Evolutionary conservation across 2,797 vertebrate species (phyloP).

Genomic region (Characodon lateralis): DNA sequence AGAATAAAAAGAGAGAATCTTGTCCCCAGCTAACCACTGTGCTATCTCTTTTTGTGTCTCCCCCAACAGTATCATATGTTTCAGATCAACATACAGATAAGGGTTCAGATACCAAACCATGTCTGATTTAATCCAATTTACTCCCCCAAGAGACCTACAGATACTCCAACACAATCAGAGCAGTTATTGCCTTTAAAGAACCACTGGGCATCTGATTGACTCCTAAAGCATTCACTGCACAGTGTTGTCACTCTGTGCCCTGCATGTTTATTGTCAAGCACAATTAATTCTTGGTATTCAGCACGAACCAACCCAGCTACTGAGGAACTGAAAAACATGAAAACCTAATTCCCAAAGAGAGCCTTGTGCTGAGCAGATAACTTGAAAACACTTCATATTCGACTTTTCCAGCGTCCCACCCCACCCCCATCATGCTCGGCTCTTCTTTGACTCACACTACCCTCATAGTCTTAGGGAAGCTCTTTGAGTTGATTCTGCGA

Average conservation of each 20-base stretch:
- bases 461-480: constrained; percentile 18
- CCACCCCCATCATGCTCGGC: constrained; percentile 42
- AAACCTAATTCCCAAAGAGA: constrained; percentile 76
- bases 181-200: constrained; percentile 31
- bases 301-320: constrained; percentile 56
- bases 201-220: constrained; percentile 35
- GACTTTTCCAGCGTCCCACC: constrained; percentile 64
- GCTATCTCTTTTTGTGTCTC: constrained; percentile 26
- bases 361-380: constrained; percentile 71
- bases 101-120: constrained; percentile 38
- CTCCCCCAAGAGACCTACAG: constrained; percentile 23
- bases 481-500: constrained; percentile 40
- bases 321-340: constrained; percentile 51
- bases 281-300: constrained; percentile 68
- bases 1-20: constrained; percentile 36
- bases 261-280: constrained; percentile 68
- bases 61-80: constrained; percentile 39
- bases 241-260: constrained; percentile 59
- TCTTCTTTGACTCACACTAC: constrained; percentile 46
- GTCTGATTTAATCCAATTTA: constrained; percentile 42
- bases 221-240: constrained; percentile 31
- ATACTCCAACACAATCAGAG: background rate
- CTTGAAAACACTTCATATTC: constrained; percentile 70
- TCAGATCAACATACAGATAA: constrained; percentile 58
- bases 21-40: constrained; percentile 31